Evolutionary conservation across 2,888 invertebrate species (phyloP), one percentile per base, ranked within the genome.

Genomic region (Parnassius mnemosyne): DNA sequence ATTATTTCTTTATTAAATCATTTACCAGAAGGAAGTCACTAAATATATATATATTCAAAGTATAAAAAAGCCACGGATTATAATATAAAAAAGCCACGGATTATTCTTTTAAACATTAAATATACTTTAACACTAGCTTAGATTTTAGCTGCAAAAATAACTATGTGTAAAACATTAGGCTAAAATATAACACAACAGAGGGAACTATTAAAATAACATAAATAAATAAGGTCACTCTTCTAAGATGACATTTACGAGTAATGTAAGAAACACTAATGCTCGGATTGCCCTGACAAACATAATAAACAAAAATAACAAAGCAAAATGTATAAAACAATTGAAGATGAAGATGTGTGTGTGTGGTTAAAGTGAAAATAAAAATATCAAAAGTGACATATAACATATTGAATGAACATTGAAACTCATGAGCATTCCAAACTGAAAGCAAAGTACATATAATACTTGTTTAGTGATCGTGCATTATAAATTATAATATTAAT

Each of bases 351-450:
- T 55, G 47, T 63, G 51, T 59, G 59, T 63, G 43, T 60, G 53
- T 53, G 63, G 42, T 57, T 53, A 46, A 53, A 60, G 62, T 67
- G 65, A 58, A 61, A 49, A 51, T 63, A 60, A 62, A 61, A 71
- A 66, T 68, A 66, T 74, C 60, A 68, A 73, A 72, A 73, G 72
- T 72, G 71, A 71, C 65, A 69, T 68, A 76, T 78, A 80, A 62
- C 74, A 76, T 81, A 74, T 78, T 68, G 74, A 75, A 84, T 80
- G 79, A 72, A 79, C 80, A 81, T 74, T 77, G 77, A 78, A 75
- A 80, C 69, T 72, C 65, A 75, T 73, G 75, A 77, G 70, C 71
- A 75, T 71, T 76, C 84, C 86, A 83, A 86, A 87, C 85, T 83
- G 87, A 75, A 85, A 84, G 83, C 80, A 75, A 81, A 79, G 58